Conservation (phyloP, 2,888 invertebrate genomes). For the Pristionchus maxplancki region DNA sequence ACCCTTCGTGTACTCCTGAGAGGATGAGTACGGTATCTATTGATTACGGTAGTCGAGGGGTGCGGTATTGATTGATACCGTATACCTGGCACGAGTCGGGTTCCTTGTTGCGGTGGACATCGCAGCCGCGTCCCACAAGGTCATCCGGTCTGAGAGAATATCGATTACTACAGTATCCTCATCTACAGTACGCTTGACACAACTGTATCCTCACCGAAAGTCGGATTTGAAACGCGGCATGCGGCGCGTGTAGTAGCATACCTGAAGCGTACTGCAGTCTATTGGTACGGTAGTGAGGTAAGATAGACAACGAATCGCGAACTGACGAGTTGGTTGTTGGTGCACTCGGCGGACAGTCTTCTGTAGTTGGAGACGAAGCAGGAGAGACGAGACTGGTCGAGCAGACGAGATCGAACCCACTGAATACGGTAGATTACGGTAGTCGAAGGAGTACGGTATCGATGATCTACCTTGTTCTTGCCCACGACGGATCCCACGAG, state of each 20-base stretch:
- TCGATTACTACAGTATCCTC: not conserved
- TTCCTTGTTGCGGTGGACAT: not conserved
- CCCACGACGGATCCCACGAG: not conserved
- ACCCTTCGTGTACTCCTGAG: slow-evolving; percentile 20
- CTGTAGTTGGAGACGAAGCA: not conserved
- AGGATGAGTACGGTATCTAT: not conserved
- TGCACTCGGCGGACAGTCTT: not conserved
- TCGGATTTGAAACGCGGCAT: not conserved
- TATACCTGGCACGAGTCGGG: slow-evolving; percentile 18
- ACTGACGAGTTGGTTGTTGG: not conserved
- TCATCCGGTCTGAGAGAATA: not conserved
- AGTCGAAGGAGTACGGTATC: not conserved
- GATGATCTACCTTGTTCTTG: not conserved
- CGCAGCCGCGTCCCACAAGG: slow-evolving; percentile 11
- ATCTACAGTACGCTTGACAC: not conserved
- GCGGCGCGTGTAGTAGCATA: slow-evolving; percentile 41
- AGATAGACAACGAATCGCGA: not conserved
- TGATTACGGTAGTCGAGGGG: not conserved
- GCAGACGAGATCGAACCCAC: not conserved
- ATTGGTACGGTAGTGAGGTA: not conserved
- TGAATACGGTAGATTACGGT: not conserved
- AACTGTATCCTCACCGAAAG: not conserved
- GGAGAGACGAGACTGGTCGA: slow-evolving; percentile 13
- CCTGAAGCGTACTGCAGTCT: not conserved
- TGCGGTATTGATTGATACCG: not conserved